Evolutionary conservation across 2,888 invertebrate species (phyloP).

Genomic region (Xylota segnis): DNA sequence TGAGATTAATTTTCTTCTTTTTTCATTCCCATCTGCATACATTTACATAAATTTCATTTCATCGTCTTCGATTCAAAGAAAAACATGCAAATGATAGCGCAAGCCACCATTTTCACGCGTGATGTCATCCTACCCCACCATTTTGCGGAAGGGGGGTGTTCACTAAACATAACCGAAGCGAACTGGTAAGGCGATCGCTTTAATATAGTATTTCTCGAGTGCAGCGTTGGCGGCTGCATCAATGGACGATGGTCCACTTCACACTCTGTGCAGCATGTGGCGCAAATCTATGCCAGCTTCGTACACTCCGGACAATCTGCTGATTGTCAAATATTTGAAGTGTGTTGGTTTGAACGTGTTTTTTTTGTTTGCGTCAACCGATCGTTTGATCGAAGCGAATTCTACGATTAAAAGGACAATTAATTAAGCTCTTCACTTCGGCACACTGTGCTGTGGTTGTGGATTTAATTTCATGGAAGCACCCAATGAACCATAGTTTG

Average conservation of each 20-base stretch:
- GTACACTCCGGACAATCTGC: conserved; percentile 36
- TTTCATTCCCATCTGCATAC: conserved; percentile 37
- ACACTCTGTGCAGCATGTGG: conserved; percentile 58
- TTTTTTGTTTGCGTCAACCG: conserved; percentile 53
- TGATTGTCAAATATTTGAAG: conserved; percentile 38
- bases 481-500: conserved; percentile 48
- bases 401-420: conserved; percentile 68
- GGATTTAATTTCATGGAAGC: conserved; percentile 54
- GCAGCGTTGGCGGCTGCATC: conserved; percentile 69
- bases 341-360: conserved; percentile 25
- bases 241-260: conserved; percentile 47
- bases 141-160: background rate
- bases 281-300: conserved; percentile 19
- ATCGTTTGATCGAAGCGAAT: conserved; percentile 60
- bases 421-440: conserved; percentile 62
- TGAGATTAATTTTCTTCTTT: conserved; percentile 45
- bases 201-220: conserved; percentile 48
- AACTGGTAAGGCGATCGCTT: conserved; percentile 30
- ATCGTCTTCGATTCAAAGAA: conserved; percentile 21
- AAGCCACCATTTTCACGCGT: conserved; percentile 56
- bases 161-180: conserved; percentile 24
- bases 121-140: conserved; percentile 56
- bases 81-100: conserved; percentile 60
- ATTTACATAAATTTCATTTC: conserved; percentile 45
- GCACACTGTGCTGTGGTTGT: background rate